Conservation (phyloP, 2,888 invertebrate species). For the Chironomus riparius region DNA sequence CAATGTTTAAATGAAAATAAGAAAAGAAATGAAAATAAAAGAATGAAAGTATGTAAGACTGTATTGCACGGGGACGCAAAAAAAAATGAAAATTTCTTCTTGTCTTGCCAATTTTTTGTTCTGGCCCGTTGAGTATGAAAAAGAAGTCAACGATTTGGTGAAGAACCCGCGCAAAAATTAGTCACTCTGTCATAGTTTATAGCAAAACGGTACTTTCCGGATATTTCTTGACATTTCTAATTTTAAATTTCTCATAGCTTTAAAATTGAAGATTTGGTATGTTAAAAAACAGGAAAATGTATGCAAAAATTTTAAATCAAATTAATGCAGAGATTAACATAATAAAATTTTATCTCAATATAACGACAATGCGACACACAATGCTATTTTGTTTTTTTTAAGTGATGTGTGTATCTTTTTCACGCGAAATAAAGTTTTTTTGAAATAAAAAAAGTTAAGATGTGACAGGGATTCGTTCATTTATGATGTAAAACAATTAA, state of each 20-base stretch:
- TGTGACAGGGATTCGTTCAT: too few species aligned
- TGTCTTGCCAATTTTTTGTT: conserved; percentile 8
- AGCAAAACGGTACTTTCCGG: too few species aligned
- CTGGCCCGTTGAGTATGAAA: background rate
- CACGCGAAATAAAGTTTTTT: background rate
- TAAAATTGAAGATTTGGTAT: background rate
- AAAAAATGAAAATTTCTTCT: background rate
- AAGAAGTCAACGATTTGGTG: background rate
- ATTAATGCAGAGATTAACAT: background rate
- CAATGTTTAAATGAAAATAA: background rate
- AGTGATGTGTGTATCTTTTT: background rate
- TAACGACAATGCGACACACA: background rate
- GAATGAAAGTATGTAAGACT: too few species aligned
- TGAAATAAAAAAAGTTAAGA: background rate
- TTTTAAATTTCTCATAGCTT: background rate
- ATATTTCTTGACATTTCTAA: background rate
- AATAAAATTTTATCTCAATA: background rate
- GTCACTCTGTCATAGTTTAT: too few species aligned
- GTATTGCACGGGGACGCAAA: too few species aligned
- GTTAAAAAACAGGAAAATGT: background rate
- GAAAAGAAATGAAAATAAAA: background rate
- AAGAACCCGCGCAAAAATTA: background rate
- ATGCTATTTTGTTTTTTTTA: conserved; percentile 5
- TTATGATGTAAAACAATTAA: too few species aligned
- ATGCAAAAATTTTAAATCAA: too few species aligned